These are phyloP conservation scores for Ophion slaviceki DNA, from an alignment of 2,888 invertebrate genomes.

Conservation along the genomic window DNA sequence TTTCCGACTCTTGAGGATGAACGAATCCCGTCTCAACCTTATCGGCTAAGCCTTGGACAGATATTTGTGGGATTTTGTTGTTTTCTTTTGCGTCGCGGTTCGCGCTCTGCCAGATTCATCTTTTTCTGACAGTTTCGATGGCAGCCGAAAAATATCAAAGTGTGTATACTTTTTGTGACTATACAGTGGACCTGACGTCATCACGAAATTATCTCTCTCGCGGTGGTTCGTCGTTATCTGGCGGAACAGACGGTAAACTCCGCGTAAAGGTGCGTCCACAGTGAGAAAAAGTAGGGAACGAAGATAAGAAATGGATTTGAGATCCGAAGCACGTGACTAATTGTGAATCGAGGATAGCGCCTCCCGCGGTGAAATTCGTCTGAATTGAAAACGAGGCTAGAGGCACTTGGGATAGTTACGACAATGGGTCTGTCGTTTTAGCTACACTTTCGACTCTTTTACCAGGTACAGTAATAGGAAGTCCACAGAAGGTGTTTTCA, in stretches of 20 bases:
- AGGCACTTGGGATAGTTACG: too few species aligned
- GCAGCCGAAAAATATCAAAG: background rate
- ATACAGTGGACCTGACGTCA: conserved; percentile 25
- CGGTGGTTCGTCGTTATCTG: conserved; percentile 20
- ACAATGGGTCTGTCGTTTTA: too few species aligned
- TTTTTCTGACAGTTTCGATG: conserved; percentile 5
- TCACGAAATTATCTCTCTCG: conserved; percentile 18
- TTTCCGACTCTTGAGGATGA: too few species aligned
- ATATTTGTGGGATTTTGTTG: too few species aligned
- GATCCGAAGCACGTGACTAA: background rate
- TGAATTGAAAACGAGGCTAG: too few species aligned
- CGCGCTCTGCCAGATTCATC: background rate
- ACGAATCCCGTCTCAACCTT: too few species aligned
- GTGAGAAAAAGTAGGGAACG: background rate
- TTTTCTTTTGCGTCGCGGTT: background rate
- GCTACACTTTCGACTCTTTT: too few species aligned
- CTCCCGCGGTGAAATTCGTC: too few species aligned
- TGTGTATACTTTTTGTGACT: background rate
- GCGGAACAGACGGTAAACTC: background rate
- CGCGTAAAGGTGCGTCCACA: background rate
- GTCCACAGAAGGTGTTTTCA: too few species aligned
- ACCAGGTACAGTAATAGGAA: too few species aligned
- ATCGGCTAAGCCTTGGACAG: too few species aligned
- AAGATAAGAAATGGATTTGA: background rate
- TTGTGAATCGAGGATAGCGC: too few species aligned